Conservation (phyloP, 2,888 invertebrate species). For the Chrysolina haemoptera region DNA sequence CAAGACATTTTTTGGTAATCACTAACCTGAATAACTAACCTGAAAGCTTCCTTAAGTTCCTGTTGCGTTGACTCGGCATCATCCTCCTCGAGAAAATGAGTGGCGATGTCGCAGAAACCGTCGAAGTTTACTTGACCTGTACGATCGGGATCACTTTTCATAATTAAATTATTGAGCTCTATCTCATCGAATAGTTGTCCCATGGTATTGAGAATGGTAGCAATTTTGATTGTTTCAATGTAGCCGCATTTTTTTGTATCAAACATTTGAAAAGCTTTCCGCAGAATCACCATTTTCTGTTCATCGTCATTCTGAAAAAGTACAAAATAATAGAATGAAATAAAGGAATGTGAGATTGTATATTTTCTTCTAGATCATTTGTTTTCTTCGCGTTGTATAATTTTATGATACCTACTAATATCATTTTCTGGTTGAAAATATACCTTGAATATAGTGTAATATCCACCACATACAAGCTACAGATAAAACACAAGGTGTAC, state of each 20-base stretch:
- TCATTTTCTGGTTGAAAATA: too few relatives aligned
- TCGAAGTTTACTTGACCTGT: conserved; percentile 95
- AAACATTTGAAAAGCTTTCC: conserved; percentile 97
- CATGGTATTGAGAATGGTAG: conserved; percentile 94
- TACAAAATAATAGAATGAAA: conserved; percentile 68
- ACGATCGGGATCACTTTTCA: conserved; percentile 92
- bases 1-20: too few relatives aligned
- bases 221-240: conserved; percentile 91
- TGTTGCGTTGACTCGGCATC: conserved; percentile 97
- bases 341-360: too few relatives aligned
- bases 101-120: conserved; percentile 92
- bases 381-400: not conserved
- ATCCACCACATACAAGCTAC: too few relatives aligned
- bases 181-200: conserved; percentile 94
- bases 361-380: not conserved
- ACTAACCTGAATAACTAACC: conserved; percentile 64
- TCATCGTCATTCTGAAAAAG: conserved; percentile 72
- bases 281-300: conserved; percentile 90
- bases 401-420: not conserved
- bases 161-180: conserved; percentile 77
- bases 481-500: too few relatives aligned
- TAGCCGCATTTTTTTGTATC: conserved; percentile 93
- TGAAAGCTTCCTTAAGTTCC: conserved; percentile 97
- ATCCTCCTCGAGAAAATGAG: conserved; percentile 95
- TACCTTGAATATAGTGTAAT: too few relatives aligned